A percentile compares a stretch with the other conserved stretches of the same genome.
phyloP scores from a whole-genome alignment of 2,113 vertebrate genomes.

The Sylvicapra grimmia region DNA sequence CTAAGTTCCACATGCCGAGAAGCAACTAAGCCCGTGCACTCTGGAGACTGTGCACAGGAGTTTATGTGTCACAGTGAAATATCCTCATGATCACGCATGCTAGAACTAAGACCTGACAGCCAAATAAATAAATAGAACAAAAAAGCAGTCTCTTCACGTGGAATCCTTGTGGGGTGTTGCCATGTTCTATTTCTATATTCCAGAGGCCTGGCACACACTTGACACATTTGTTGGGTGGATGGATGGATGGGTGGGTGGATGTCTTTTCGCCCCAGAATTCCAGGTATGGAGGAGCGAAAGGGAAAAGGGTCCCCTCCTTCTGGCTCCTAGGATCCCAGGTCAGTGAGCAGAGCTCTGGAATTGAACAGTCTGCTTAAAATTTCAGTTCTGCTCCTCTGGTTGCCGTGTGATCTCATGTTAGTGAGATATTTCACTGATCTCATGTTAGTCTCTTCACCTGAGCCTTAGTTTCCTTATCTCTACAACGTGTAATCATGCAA shows the following conservation, averaged over 20 bases:
- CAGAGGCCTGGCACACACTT: not conserved
- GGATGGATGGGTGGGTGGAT: not conserved
- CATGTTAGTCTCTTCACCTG: not conserved
- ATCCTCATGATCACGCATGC: not conserved
- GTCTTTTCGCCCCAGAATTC: not conserved
- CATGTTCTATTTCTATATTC: not conserved
- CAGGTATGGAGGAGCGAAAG: not conserved
- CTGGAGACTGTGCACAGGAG: not conserved
- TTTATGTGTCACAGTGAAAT: not conserved
- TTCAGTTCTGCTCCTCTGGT: not conserved
- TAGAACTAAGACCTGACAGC: not conserved
- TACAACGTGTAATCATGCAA: not conserved
- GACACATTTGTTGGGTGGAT: not conserved
- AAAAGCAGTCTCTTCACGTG: not conserved
- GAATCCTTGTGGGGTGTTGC: not conserved
- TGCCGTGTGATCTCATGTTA: not conserved
- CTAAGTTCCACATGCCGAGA: accelerated
- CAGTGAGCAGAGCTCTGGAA: not conserved
- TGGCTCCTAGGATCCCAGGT: not conserved
- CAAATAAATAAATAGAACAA: not conserved
- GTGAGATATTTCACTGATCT: too few species aligned
- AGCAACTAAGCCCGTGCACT: not conserved
- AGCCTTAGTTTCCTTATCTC: not conserved
- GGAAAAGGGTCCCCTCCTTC: not conserved
- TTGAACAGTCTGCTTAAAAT: not conserved